Evolutionary conservation across 92 coral and sea anemone species (phyloP), one percentile per base, ranked within the genome.

Genomic region (Metridium senile): DNA sequence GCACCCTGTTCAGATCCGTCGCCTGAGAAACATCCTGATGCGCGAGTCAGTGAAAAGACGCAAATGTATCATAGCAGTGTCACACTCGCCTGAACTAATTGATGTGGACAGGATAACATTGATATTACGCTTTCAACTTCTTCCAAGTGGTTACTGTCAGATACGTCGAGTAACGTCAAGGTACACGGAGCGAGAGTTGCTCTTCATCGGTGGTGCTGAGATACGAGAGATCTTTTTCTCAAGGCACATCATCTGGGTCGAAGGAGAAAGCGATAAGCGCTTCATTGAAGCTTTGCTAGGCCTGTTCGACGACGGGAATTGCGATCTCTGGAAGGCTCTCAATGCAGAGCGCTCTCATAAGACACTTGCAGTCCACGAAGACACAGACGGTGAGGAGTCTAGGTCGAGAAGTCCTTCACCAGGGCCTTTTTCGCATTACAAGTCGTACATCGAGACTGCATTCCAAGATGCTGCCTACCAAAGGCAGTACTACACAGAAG

Each of bases 1-100:
- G 98, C 98, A 93, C 80, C 98, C 98, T 58, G 83, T 93, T 19
- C 97, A 93, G 74, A 88, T 76, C 76, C 89, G 98, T 51, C 84
- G 98, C 52, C 81, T 93, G 66, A 81, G 90, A 33, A 81, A 87
- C 20, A 93, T 93, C 79, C 97, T 93, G 28, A 85, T 85, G 81
- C 91, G 95, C 29, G 95, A 93, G 76, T 93, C 98, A 11, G 80
- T 82, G 46, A 81, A 69, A 74, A 82, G 90, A 72, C 78, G 79
- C 47, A 93, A 93, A 62, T 92, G 95, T 49, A 91, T 93, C 43
- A 74, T 91, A 27, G 87, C 93, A 0, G 91, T 90, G 0, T 91
- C 97, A 0, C 98, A 93, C 43, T 89, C 98, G 13, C 97, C 98
- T 9, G 98, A 91, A 73, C 80, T 93, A 83, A 87, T 93, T 1